A percentile compares a stretch with the other conserved stretches of the same genome.
Conservation (phyloP, 1,140 invertebrate species). For the Papilio xuthus region DNA sequence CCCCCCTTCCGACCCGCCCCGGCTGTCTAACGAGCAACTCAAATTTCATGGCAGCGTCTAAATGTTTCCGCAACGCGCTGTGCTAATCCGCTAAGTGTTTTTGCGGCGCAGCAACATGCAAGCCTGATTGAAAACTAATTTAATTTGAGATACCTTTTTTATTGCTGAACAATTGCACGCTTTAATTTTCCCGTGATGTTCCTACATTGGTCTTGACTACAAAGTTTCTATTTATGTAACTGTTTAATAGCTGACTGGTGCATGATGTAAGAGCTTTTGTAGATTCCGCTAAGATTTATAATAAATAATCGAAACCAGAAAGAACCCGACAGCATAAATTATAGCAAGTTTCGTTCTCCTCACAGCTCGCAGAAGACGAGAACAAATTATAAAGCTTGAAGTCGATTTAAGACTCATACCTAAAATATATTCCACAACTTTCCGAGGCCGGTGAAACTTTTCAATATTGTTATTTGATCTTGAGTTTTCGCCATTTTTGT, state of each 20-base stretch:
- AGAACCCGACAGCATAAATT: neutral
- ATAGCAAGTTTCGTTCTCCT: slow-evolving; percentile 13
- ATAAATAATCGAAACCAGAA: neutral
- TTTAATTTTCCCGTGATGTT: neutral
- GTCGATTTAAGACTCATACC: slow-evolving; percentile 9
- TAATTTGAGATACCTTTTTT: slow-evolving; percentile 7
- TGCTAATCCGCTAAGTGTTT: slow-evolving; percentile 17
- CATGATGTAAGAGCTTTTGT: too few relatives aligned
- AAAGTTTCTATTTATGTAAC: too few relatives aligned
- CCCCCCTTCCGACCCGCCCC: too few relatives aligned
- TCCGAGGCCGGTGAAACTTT: neutral
- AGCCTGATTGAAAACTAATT: slow-evolving; percentile 24
- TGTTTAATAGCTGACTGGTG: too few relatives aligned
- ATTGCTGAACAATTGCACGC: neutral
- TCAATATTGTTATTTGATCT: slow-evolving; percentile 11
- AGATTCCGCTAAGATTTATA: neutral
- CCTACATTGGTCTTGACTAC: neutral
- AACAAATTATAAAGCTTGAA: slow-evolving; percentile 23
- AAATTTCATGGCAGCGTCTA: slow-evolving; percentile 21
- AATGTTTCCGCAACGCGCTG: slow-evolving; percentile 8
- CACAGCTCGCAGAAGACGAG: neutral
- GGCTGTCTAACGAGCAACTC: slow-evolving; percentile 13
- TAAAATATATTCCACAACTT: slow-evolving; percentile 19
- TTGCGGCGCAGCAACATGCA: slow-evolving; percentile 10
- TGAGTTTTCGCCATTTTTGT: neutral